Evolutionary conservation across 2,113 vertebrate species (phyloP).

Genomic region (Taxidea taxus): DNA sequence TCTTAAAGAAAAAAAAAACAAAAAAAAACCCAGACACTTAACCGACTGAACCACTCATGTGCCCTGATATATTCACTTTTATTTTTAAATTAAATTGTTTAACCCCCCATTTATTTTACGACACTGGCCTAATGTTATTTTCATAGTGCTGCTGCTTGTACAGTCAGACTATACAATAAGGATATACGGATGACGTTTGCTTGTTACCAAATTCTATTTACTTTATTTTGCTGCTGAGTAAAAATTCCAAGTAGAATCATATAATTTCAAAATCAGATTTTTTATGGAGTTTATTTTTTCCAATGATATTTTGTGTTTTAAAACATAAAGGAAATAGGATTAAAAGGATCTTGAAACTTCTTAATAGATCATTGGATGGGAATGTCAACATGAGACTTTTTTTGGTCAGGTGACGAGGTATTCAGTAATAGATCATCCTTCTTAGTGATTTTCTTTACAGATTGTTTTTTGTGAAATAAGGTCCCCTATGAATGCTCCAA

Average conservation of each 20-base stretch:
- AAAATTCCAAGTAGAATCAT: constrained; percentile 22
- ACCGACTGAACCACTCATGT: background rate
- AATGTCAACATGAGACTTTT: background rate
- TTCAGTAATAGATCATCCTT: constrained; percentile 60
- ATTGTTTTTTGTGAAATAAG: constrained; percentile 61
- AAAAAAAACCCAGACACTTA: background rate
- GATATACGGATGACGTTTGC: background rate
- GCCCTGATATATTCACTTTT: background rate
- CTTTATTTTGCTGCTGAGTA: background rate
- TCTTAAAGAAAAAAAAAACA: background rate
- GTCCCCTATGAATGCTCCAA: constrained; percentile 41
- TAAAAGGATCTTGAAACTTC: constrained; percentile 57
- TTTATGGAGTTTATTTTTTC: background rate
- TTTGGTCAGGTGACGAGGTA: constrained; percentile 51
- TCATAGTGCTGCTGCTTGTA: background rate
- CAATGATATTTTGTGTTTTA: background rate
- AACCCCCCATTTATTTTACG: background rate
- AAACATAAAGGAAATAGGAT: background rate
- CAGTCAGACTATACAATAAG: background rate
- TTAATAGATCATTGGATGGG: constrained; percentile 70
- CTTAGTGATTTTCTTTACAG: constrained; percentile 68
- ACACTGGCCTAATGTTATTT: background rate
- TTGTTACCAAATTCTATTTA: constrained; percentile 23
- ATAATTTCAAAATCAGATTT: constrained; percentile 27
- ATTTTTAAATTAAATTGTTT: background rate